Conservation (phyloP, 92 coral and sea anemone species). For the Plumapathes pennacea region DNA sequence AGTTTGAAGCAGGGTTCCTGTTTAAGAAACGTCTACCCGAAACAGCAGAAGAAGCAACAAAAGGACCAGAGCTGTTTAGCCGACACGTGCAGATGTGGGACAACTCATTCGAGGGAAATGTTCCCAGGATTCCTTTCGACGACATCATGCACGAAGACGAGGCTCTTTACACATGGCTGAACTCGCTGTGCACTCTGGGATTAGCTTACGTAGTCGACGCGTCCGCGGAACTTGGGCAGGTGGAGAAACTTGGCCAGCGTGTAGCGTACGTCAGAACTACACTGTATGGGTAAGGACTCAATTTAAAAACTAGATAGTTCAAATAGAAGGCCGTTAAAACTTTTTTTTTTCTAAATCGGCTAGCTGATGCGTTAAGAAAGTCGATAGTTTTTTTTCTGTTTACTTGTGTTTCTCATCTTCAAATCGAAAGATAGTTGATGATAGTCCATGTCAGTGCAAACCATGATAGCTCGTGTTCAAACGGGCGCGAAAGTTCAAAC, state of each 20-base stretch:
- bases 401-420: too few relatives aligned
- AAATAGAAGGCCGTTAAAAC: too few relatives aligned
- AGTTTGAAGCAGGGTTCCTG: constrained; percentile 61
- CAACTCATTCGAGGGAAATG: constrained; percentile 41
- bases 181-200: constrained; percentile 59
- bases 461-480: too few relatives aligned
- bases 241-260: constrained; percentile 63
- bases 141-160: constrained; percentile 50
- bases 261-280: constrained; percentile 71
- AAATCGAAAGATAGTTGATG: too few relatives aligned
- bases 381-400: too few relatives aligned
- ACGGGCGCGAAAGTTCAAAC: too few relatives aligned
- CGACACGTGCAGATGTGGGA: constrained; percentile 70
- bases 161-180: constrained; percentile 60
- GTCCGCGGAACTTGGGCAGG: constrained; percentile 68
- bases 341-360: too few relatives aligned
- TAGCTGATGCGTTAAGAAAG: too few relatives aligned
- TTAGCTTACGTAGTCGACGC: constrained; percentile 57
- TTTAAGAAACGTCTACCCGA: constrained; percentile 42
- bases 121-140: constrained; percentile 62
- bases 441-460: too few relatives aligned
- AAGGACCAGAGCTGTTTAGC: constrained; percentile 17
- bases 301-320: too few relatives aligned
- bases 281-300: constrained; percentile 69
- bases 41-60: constrained; percentile 3